Conservation (phyloP, 2,888 invertebrate genomes). For the Sinotaia quadrata region DNA sequence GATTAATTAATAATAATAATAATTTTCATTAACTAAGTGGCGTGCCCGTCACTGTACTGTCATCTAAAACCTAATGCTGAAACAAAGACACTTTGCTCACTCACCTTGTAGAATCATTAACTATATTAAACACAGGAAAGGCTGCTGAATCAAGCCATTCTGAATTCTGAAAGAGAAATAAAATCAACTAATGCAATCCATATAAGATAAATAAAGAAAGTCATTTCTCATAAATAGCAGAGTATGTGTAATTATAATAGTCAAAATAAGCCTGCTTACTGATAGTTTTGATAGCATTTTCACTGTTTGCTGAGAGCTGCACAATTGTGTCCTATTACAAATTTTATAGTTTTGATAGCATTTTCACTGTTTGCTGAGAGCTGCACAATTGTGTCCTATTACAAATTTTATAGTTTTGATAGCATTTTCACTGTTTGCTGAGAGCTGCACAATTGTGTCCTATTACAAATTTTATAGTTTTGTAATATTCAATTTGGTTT, state of each 20-base stretch:
- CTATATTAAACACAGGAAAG: not conserved
- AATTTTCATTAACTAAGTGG: too few species aligned
- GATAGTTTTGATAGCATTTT: not conserved
- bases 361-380: not conserved
- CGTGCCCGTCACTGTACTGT: too few species aligned
- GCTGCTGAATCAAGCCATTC: constrained; percentile 3
- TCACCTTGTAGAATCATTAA: not conserved
- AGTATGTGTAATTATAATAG: not conserved
- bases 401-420: not conserved
- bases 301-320: not conserved
- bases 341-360: not conserved
- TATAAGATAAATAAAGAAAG: not conserved
- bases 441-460: not conserved
- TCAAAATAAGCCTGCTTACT: not conserved
- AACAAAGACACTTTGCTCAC: not conserved
- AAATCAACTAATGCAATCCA: not conserved
- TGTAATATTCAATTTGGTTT: too few species aligned
- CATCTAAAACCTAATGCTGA: too few species aligned
- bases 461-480: not conserved
- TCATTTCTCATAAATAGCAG: not conserved
- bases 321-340: not conserved
- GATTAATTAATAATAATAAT: too few species aligned
- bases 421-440: not conserved
- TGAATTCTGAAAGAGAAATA: not conserved
- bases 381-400: not conserved